Evolutionary conservation across 1,140 invertebrate species (phyloP).

Genomic region (Oryzaephilus surinamensis): DNA sequence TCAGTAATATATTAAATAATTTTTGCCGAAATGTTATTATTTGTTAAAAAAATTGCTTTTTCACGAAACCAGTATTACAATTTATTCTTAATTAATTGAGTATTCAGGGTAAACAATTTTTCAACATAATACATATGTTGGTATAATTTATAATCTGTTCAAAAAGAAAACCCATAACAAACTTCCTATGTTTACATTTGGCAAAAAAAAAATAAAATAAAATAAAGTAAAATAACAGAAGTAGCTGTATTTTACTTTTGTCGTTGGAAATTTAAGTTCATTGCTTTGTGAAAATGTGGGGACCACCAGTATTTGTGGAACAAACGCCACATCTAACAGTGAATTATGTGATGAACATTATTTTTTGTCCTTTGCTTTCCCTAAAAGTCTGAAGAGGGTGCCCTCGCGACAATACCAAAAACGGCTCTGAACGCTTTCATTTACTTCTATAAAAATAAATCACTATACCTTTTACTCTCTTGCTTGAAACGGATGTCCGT

Average conservation of each 20-base stretch:
- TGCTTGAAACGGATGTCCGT: constrained; percentile 11
- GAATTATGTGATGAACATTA: constrained; percentile 16
- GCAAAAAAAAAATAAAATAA: not conserved
- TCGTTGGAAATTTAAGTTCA: constrained; percentile 12
- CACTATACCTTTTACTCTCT: constrained; percentile 13
- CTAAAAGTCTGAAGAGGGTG: constrained; percentile 13
- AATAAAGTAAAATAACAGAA: constrained; percentile 6
- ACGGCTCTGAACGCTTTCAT: constrained; percentile 14
- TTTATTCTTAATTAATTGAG: too few species aligned
- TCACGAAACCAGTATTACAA: too few species aligned
- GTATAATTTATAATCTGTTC: too few species aligned
- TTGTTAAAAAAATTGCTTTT: too few species aligned
- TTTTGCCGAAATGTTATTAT: too few species aligned
- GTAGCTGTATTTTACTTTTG: constrained; percentile 10
- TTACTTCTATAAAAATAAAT: constrained; percentile 15
- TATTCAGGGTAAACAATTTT: too few species aligned
- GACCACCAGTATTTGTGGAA: constrained; percentile 9
- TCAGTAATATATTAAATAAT: too few species aligned
- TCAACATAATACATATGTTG: too few species aligned
- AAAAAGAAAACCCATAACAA: too few species aligned
- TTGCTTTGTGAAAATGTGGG: constrained; percentile 9
- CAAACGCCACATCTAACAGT: constrained; percentile 15
- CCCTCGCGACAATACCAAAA: constrained; percentile 10
- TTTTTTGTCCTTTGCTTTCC: constrained; percentile 14
- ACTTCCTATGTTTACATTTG: not conserved